phyloP scores from a whole-genome alignment of 1,140 invertebrate genomes.

The Hydropsyche tenuis region DNA sequence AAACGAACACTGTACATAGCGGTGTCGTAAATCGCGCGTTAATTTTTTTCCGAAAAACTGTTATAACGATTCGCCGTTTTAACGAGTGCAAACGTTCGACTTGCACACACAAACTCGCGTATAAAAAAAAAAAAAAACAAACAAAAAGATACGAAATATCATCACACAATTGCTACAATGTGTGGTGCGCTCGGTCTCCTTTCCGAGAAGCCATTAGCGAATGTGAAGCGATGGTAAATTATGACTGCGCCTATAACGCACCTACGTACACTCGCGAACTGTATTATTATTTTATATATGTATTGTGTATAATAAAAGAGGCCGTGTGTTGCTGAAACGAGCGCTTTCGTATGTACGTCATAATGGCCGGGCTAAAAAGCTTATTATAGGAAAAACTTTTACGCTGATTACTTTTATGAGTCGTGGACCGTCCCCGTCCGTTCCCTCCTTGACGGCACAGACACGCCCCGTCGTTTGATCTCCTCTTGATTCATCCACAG shows the following conservation, averaged over 20 bases:
- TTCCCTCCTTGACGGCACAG: slow-evolving; percentile 23
- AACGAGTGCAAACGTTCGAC: neutral
- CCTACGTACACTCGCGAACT: neutral
- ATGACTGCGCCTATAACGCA: slow-evolving; percentile 11
- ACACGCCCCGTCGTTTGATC: slow-evolving; percentile 44
- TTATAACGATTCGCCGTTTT: neutral
- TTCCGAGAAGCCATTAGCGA: slow-evolving; percentile 38
- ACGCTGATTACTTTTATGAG: slow-evolving; percentile 46
- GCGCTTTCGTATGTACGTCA: slow-evolving; percentile 30
- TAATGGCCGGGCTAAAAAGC: slow-evolving; percentile 41
- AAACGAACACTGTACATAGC: too few relatives aligned
- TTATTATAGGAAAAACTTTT: slow-evolving; percentile 47
- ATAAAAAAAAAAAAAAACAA: neutral
- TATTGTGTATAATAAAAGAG: neutral
- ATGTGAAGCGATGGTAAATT: slow-evolving; percentile 35
- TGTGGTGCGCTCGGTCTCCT: slow-evolving; percentile 11
- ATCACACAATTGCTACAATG: slow-evolving; percentile 29
- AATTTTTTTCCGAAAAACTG: too few relatives aligned
- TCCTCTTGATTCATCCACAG: slow-evolving; percentile 11
- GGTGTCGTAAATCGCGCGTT: too few relatives aligned
- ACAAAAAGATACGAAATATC: slow-evolving; percentile 10
- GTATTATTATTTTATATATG: neutral
- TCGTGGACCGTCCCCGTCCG: slow-evolving; percentile 1
- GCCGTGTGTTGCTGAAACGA: neutral
- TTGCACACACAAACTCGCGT: neutral